Conservation (phyloP, 2,888 invertebrate species). For the Drosophila gaucha region DNA sequence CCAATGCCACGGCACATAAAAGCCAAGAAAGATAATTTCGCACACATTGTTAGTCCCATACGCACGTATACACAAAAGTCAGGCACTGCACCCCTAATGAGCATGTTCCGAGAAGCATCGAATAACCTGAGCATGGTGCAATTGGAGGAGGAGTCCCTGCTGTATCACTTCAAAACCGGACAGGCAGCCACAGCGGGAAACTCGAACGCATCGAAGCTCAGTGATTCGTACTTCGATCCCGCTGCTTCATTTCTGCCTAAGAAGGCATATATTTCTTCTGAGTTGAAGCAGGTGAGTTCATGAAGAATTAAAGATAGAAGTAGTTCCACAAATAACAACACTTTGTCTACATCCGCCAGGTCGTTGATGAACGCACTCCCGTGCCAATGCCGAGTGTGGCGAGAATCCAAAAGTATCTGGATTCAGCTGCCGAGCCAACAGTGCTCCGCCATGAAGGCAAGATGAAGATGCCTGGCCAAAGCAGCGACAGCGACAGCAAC, state of each 20-base stretch:
- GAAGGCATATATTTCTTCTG: slow-evolving; percentile 83
- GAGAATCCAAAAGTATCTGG: slow-evolving; percentile 82
- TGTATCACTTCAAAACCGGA: slow-evolving; percentile 30
- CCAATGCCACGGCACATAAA: slow-evolving; percentile 31
- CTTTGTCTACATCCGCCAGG: slow-evolving; percentile 51
- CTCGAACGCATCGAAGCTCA: slow-evolving; percentile 10
- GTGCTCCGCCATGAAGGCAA: slow-evolving; percentile 84
- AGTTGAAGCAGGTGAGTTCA: slow-evolving; percentile 78
- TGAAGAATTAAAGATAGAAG: background rate
- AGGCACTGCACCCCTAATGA: slow-evolving; percentile 81
- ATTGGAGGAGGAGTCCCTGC: slow-evolving; percentile 75
- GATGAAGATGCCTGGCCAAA: slow-evolving; percentile 67
- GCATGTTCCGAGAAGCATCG: slow-evolving; percentile 68
- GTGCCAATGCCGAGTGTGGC: slow-evolving; percentile 82
- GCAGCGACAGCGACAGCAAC: background rate
- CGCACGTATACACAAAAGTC: slow-evolving; percentile 85
- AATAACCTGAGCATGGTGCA: slow-evolving; percentile 64
- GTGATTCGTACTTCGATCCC: slow-evolving; percentile 30
- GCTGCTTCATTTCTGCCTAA: slow-evolving; percentile 71
- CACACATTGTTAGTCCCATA: slow-evolving; percentile 84
- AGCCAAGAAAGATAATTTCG: slow-evolving; percentile 34
- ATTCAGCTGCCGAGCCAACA: slow-evolving; percentile 77
- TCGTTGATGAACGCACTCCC: slow-evolving; percentile 82
- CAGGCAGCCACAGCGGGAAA: background rate
- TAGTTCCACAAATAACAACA: background rate